Base-by-base conservation (phyloP, 2,888 invertebrate genomes). In the Cylindroiulus punctatus region DNA sequence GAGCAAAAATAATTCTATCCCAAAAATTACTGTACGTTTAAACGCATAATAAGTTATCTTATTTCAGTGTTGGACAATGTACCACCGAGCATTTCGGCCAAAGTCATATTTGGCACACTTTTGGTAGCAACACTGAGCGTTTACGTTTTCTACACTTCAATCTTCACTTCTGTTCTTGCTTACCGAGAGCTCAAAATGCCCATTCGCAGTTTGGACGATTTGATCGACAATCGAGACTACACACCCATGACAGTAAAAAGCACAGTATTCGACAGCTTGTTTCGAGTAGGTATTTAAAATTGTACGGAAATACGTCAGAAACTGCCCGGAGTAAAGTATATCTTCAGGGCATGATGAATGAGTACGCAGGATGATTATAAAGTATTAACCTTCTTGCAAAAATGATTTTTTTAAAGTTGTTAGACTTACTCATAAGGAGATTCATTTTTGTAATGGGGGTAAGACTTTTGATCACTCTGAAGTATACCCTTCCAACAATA, bases 101-200 rank as follows among this genome's bases (percentile, higher is more conserved):
- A 86, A 84, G 65, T 86, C 0, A 65, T 86, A 30, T 82, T 84
- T 32, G 83, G 52, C 12, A 86, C 86, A 22, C 57, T 86, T 19
- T 22, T 84, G 40, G 1, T 86, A 30, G 52, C 36, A 30, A 86
- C 86, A 10, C 26, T 86, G n/a, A 52, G 42, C 14, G 30, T 84
- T 52, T 86, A 84, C 36, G 57, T 47, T 2, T 65, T 84, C 47
- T 86, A 86, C 84, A 86, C 86, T 7, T 84, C 84, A n/a, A 47
- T 82, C 5, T 86, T 86, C 19, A 86, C 84, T 2, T 83, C 86
- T 14, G 84, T 86, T 57, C 52, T 86, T 10, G 52, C 86, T 2
- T 86, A 84, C 32, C 65, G 84, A 84, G 86, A 86, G 36, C 84
- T 84, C 32, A 84, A 84, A 47, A 57, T 86, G 22, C 86, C 86